Conservation (phyloP, 2,113 vertebrate species). For the Proterorhinus semilunaris region DNA sequence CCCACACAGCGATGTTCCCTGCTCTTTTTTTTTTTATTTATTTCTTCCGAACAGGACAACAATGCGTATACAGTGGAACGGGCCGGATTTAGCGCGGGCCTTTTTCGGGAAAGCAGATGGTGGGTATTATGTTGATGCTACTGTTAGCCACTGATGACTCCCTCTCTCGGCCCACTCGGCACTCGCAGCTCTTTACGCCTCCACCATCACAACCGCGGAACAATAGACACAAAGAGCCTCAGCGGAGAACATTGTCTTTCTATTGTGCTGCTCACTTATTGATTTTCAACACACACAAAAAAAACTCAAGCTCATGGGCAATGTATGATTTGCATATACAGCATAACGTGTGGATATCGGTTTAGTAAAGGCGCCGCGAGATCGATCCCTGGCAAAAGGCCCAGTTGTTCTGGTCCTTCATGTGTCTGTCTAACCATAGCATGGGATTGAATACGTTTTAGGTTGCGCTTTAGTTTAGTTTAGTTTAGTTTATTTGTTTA, state of each 20-base stretch:
- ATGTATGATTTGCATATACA: too few species aligned
- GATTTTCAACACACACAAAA: neutral
- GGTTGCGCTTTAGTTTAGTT: too few species aligned
- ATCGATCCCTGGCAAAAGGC: too few species aligned
- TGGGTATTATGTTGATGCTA: slow-evolving; percentile 60
- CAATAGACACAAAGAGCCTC: slow-evolving; percentile 8
- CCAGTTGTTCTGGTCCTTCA: too few species aligned
- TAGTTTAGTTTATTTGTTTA: too few species aligned
- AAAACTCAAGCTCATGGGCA: too few species aligned
- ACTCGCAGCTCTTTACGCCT: slow-evolving; percentile 53
- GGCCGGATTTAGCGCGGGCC: slow-evolving; percentile 57
- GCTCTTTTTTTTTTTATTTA: slow-evolving; percentile 31
- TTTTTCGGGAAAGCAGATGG: slow-evolving; percentile 67
- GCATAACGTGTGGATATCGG: too few species aligned
- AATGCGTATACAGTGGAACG: slow-evolving; percentile 51
- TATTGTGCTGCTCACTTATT: slow-evolving; percentile 8
- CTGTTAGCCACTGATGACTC: slow-evolving; percentile 65
- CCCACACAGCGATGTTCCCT: slow-evolving; percentile 53
- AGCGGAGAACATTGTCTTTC: slow-evolving; percentile 38
- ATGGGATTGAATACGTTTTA: too few species aligned
- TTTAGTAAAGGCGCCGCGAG: too few species aligned
- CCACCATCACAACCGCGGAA: slow-evolving; percentile 8
- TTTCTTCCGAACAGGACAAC: neutral
- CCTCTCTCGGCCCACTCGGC: slow-evolving; percentile 55
- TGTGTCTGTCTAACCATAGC: too few species aligned